Evolutionary conservation across 2,888 invertebrate genomes (phyloP), one percentile per base, ranked within the genome.

Genomic region (Drosophila infuscata): DNA sequence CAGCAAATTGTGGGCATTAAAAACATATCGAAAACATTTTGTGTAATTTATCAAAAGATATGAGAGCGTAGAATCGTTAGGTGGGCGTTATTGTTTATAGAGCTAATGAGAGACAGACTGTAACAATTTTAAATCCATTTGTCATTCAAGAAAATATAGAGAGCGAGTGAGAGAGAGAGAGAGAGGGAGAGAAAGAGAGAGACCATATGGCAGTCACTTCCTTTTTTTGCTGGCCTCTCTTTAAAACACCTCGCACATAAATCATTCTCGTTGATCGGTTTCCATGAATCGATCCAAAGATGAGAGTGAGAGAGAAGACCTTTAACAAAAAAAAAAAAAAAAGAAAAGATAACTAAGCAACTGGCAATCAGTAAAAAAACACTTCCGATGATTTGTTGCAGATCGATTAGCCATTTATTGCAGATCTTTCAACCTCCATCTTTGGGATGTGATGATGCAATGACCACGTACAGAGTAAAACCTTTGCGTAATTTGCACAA

Each of bases 401-500:
- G 17, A 33, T 54, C 56, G 69, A 74, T 57, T 62, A 60, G 38
- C 36, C 49, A 35, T 56, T 56, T 56, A 56, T 56, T 56, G 56
- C 20, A 43, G 57, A 57, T 57, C 63, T 59, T 72, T 52, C 49
- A 67, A 71, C 65, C 54, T 66, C 67, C 71, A 79, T 64, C 56
- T 69, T 72, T 58, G 52, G 48, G 70, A 57, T 41, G 9, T 57
- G 30, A 76, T 74, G 78, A 78, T 78, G 77, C 89, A 81, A 80
- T 29, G 38, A 38, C 56, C 91, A 91, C 89, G 91, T 91, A 88
- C 85, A 62, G 58, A 72, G 77, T 81, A 86, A 67, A 76, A 84
- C 82, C 83, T 83, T 85, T 89, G 88, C 85, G 84, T 91, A 83
- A 87, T 85, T 87, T 72, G 63, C 71, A 73, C 71, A 89, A 91